Percentiles rank a stretch among this genome's conserved stretches.
Evolutionary conservation across 2,797 vertebrate genomes (phyloP).

Genomic region (Bradypodion pumilum): DNA sequence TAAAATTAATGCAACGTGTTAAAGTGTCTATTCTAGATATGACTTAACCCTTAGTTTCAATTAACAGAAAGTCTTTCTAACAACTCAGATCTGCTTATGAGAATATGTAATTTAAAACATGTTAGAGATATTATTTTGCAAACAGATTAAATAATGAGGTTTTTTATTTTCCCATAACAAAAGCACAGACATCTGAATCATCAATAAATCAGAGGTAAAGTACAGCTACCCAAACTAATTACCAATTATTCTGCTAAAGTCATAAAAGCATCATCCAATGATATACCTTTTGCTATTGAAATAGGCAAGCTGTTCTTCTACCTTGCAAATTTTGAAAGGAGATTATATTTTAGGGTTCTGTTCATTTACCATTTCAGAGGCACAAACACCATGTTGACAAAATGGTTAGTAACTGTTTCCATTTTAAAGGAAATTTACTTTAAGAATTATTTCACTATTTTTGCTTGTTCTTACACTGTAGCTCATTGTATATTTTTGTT

Average conservation of each 20-base stretch:
- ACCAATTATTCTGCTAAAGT: neutral
- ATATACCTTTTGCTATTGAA: constrained; percentile 48
- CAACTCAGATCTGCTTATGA: constrained; percentile 64
- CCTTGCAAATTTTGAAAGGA: neutral
- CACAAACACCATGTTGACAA: constrained; percentile 39
- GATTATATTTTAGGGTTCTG: too few species aligned
- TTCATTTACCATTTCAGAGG: neutral
- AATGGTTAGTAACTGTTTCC: constrained; percentile 25
- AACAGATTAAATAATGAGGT: constrained; percentile 59
- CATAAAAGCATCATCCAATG: constrained; percentile 55
- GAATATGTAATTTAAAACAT: constrained; percentile 61
- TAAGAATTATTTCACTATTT: constrained; percentile 13
- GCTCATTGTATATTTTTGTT: too few species aligned
- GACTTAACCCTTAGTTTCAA: constrained; percentile 54
- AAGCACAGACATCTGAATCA: constrained; percentile 67
- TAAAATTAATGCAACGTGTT: constrained; percentile 17
- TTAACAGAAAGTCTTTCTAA: constrained; percentile 65
- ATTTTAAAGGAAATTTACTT: constrained; percentile 5
- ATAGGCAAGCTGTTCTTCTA: constrained; percentile 3
- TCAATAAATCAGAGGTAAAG: constrained; percentile 52
- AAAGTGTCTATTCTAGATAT: neutral
- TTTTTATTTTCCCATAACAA: constrained; percentile 68
- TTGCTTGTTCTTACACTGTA: constrained; percentile 29
- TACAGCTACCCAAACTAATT: neutral
- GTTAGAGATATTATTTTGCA: constrained; percentile 64